phyloP scores from a whole-genome alignment of 2,113 vertebrate genomes.

The Columba livia region DNA sequence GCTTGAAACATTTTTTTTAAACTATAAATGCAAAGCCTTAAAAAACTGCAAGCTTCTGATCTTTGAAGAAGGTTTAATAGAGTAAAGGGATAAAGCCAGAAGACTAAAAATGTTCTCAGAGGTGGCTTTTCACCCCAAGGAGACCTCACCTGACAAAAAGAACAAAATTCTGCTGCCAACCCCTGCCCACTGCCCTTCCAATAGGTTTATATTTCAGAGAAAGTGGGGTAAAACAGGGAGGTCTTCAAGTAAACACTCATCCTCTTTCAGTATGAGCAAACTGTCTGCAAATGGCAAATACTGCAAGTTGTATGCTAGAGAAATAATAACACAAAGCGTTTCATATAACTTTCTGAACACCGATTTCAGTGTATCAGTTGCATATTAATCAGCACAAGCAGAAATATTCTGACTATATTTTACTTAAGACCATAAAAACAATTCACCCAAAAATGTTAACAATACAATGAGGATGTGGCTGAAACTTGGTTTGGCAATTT shows the following conservation, averaged over 20 bases:
- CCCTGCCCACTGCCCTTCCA: neutral
- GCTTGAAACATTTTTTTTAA: conserved; percentile 5
- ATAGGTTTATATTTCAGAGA: neutral
- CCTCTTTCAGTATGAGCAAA: neutral
- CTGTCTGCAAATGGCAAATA: neutral
- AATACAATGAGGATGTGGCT: conserved; percentile 25
- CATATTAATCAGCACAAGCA: neutral
- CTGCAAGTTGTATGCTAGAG: neutral
- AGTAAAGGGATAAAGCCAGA: neutral
- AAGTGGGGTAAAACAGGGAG: neutral
- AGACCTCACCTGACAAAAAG: neutral
- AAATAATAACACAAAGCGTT: neutral
- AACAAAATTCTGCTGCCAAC: neutral
- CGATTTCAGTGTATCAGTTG: neutral
- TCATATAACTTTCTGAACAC: neutral
- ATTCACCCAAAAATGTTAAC: conserved; percentile 10
- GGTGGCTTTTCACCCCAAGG: neutral
- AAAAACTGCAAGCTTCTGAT: conserved; percentile 5
- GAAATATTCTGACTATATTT: conserved; percentile 5
- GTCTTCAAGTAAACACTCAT: neutral
- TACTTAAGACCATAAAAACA: neutral
- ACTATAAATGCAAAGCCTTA: neutral
- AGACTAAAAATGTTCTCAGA: neutral
- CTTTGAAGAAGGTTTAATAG: conserved; percentile 19
- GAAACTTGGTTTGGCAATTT: neutral